These are phyloP conservation scores for Lutjanus campechanus DNA, from an alignment of 2,797 vertebrate species.

Conservation along the genomic window DNA sequence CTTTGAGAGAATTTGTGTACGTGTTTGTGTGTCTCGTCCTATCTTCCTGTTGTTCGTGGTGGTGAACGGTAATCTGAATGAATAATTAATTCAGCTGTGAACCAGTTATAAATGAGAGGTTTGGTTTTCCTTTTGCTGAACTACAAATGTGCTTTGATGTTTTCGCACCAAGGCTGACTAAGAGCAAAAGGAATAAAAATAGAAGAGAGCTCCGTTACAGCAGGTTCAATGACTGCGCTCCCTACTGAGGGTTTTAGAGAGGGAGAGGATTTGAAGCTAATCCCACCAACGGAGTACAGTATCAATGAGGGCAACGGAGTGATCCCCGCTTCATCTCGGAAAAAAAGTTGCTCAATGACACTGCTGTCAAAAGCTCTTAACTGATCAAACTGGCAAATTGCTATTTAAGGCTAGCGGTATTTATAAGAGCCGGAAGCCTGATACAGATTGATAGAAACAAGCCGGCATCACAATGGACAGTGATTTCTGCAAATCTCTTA, in stretches of 20 bases:
- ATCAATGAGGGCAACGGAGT: slow-evolving; percentile 73
- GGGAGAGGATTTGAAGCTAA: slow-evolving; percentile 81
- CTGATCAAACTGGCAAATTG: slow-evolving; percentile 73
- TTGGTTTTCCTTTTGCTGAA: slow-evolving; percentile 61
- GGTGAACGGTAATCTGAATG: slow-evolving; percentile 70
- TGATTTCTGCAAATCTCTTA: slow-evolving; percentile 53
- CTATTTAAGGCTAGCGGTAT: slow-evolving; percentile 60
- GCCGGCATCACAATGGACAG: slow-evolving; percentile 50
- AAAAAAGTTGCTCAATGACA: slow-evolving; percentile 71
- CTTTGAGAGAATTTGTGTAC: slow-evolving; percentile 52
- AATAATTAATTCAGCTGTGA: slow-evolving; percentile 78
- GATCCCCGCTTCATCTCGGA: slow-evolving; percentile 59
- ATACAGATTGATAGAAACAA: slow-evolving; percentile 52
- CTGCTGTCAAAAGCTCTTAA: slow-evolving; percentile 71
- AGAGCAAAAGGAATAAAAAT: slow-evolving; percentile 70
- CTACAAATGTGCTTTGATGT: slow-evolving; percentile 80
- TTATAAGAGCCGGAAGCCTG: slow-evolving; percentile 54
- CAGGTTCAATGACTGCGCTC: slow-evolving; percentile 73
- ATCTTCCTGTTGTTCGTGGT: slow-evolving; percentile 62
- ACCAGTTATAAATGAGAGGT: slow-evolving; percentile 71
- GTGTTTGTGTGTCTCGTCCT: slow-evolving; percentile 60
- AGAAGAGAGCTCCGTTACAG: slow-evolving; percentile 74
- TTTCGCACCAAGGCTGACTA: slow-evolving; percentile 65
- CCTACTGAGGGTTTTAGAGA: slow-evolving; percentile 76
- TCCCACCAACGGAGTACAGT: slow-evolving; percentile 77